These are phyloP conservation scores for Takifugu flavidus DNA, from an alignment of 2,113 vertebrate genomes.

Conservation along the genomic window DNA sequence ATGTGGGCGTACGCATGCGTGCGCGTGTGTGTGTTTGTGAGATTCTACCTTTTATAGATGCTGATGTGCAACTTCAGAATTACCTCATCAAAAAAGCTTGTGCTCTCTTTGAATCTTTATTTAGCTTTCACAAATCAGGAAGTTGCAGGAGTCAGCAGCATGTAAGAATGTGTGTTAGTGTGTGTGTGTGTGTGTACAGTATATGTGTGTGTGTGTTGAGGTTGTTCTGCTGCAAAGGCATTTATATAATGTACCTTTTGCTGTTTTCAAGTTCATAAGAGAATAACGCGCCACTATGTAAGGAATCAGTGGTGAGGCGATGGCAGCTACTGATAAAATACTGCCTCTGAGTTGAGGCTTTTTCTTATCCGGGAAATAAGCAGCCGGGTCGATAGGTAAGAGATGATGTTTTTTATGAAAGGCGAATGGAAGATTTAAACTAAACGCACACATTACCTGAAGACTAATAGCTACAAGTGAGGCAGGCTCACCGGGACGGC, in stretches of 20 bases:
- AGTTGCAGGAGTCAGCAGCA: conserved; percentile 6
- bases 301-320: conserved; percentile 66
- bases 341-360: conserved; percentile 42
- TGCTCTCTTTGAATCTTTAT: conserved; percentile 18
- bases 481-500: background rate
- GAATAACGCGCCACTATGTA: conserved; percentile 30
- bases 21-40: conserved; percentile 8
- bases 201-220: background rate
- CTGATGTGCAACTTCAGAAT: conserved; percentile 51
- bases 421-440: background rate
- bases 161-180: background rate
- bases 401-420: conserved; percentile 38
- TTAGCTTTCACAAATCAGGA: background rate
- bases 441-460: background rate
- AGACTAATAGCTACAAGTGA: too few relatives aligned
- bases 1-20: conserved; percentile 12
- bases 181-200: background rate
- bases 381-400: conserved; percentile 29
- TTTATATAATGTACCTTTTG: conserved; percentile 17
- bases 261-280: too few relatives aligned
- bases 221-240: background rate
- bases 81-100: conserved; percentile 36
- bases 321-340: conserved; percentile 60
- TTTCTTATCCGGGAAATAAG: conserved; percentile 27
- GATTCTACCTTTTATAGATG: conserved; percentile 16